Evolutionary conservation across 2,797 vertebrate genomes (phyloP).

Genomic region (Takifugu rubripes): DNA sequence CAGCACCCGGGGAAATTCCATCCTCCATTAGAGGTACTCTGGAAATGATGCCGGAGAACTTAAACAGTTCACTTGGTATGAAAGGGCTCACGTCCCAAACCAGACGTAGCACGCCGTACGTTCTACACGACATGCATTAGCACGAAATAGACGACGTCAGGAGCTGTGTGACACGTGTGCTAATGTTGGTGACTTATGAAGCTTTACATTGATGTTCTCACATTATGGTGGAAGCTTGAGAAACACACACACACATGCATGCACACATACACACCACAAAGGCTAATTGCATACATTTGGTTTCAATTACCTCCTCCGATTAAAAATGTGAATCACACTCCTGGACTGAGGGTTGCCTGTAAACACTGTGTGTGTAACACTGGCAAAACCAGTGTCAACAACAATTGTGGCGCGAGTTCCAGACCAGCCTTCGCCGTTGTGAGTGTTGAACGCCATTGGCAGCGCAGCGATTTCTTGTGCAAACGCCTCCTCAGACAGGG

Average conservation of each 20-base stretch:
- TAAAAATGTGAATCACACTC: constrained; percentile 71
- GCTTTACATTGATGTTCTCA: constrained; percentile 12
- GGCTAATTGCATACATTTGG: constrained; percentile 71
- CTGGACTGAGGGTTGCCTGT: constrained; percentile 60
- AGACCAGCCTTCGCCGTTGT: constrained; percentile 31
- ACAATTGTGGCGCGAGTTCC: constrained; percentile 37
- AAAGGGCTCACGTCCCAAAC: not conserved
- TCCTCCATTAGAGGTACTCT: not conserved
- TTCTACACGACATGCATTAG: too few relatives aligned
- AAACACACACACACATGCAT: constrained; percentile 20
- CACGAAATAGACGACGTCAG: not conserved
- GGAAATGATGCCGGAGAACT: not conserved
- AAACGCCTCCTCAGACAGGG: constrained; percentile 11
- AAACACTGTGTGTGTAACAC: not conserved
- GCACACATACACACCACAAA: constrained; percentile 13
- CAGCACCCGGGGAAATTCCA: not conserved
- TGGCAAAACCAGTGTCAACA: constrained; percentile 35
- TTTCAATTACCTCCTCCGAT: constrained; percentile 57
- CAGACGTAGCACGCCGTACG: not conserved
- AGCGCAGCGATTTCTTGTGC: constrained; percentile 9
- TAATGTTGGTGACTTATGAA: constrained; percentile 9
- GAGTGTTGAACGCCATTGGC: constrained; percentile 21
- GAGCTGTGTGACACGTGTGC: constrained; percentile 2
- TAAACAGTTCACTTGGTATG: constrained; percentile 5
- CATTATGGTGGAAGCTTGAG: constrained; percentile 10